Evolutionary conservation across 2,888 invertebrate genomes (phyloP).

Genomic region (Gibbula magus): DNA sequence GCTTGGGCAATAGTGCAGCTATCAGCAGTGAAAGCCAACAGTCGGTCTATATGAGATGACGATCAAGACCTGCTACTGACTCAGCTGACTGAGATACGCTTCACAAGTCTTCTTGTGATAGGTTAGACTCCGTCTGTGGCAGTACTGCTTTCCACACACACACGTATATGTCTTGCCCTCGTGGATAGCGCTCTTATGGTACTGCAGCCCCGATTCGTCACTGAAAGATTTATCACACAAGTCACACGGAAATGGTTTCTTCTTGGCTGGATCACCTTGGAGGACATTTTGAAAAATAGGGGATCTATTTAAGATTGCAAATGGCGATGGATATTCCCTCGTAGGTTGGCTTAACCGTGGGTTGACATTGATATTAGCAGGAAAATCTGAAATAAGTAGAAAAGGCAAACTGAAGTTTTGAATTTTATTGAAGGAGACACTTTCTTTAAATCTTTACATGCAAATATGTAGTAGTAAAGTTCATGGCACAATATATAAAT

Average conservation of each 20-base stretch:
- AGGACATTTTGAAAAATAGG: neutral
- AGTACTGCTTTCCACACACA: slow-evolving; percentile 18
- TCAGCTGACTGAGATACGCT: neutral
- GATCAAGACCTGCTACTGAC: neutral
- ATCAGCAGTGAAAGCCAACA: too few species aligned
- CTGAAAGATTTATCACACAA: slow-evolving; percentile 11
- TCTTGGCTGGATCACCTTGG: neutral
- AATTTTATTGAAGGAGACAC: too few species aligned
- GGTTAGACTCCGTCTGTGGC: neutral
- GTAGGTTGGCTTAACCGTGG: neutral
- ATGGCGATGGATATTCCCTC: neutral
- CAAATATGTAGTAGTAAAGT: too few species aligned
- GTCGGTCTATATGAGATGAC: neutral
- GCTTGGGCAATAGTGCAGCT: too few species aligned
- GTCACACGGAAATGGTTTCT: neutral
- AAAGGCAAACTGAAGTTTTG: neutral
- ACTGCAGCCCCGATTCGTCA: neutral
- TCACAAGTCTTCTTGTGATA: slow-evolving; percentile 7
- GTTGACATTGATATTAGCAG: neutral
- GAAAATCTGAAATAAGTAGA: neutral
- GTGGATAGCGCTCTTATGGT: slow-evolving; percentile 8
- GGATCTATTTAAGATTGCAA: neutral
- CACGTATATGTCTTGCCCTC: neutral
- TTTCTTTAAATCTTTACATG: too few species aligned
- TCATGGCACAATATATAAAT: too few species aligned